Base-by-base conservation (phyloP, 2,797 vertebrate genomes). In the Acipenser ruthenus region DNA sequence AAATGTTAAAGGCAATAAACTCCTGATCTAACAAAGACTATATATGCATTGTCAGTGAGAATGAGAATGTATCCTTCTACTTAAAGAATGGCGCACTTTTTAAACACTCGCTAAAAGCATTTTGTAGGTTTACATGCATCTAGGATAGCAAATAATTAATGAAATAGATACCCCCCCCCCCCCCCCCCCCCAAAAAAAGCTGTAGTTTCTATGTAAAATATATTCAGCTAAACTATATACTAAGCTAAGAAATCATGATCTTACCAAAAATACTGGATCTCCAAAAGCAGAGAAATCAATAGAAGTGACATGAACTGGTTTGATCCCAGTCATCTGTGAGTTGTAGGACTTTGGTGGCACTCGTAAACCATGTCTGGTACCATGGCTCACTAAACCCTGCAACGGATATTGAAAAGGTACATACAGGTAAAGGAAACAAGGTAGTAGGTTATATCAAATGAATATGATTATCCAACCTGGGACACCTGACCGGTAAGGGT, bases 231-330 rank as follows among this genome's bases (percentile, higher is more conserved):
- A 37, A 37, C 37, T 37, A 37, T 37, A 5, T 37, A 4, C 37
- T 37, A 37, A 37, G 0, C 37, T 0, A 37, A 37, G 37, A 37
- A 37, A 37, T 37, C n/a, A 48, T 23, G 10, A 49, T 75, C 88
- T 85, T 85, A 99, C 96, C 93, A 99, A 76, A 79, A 99, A 97
- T 0, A 94, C 64, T 1, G 92, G 76, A 63, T 88, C 87, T 75
- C 80, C 89, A 72, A 93, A 94, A 6, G 93, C 91, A 63, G 91
- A 96, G 73, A 97, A 94, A 68, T 94, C 90, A 60, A 99, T 80
- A 7, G 90, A 78, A 1, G 72, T 94, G 79, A 96, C 80, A 9
- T 80, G 82, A 12, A 88, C 81, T 1, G 92, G 86, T 70, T 86
- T 86, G 6, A 74, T 23, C 51, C 80, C 80, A 0, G 56, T 70